Conservation (phyloP, 2,888 invertebrate species). For the Nysson spinosus region DNA sequence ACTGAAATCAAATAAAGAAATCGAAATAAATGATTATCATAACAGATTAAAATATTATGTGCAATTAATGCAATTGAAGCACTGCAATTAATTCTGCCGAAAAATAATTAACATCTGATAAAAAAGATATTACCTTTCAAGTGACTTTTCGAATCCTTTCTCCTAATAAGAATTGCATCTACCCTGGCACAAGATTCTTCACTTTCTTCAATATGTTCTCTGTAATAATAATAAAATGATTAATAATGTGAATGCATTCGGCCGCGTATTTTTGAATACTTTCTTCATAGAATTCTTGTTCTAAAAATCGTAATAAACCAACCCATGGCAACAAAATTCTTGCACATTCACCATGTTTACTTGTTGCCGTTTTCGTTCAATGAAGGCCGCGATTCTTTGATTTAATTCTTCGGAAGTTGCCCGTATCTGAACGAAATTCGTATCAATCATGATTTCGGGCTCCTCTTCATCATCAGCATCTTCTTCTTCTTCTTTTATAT, state of each 20-base stretch:
- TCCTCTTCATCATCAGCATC: slow-evolving; percentile 18
- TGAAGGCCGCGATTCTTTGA: slow-evolving; percentile 85
- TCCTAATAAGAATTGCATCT: slow-evolving; percentile 84
- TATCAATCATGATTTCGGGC: slow-evolving; percentile 66
- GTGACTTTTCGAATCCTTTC: slow-evolving; percentile 88
- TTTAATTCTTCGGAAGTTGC: slow-evolving; percentile 83
- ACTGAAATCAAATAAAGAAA: slow-evolving; percentile 78
- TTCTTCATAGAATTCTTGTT: not conserved
- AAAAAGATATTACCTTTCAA: slow-evolving; percentile 84
- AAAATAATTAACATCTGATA: too few species aligned
- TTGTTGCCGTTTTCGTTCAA: slow-evolving; percentile 86
- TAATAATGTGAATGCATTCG: too few species aligned
- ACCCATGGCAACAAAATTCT: slow-evolving; percentile 83
- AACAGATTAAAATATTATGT: not conserved
- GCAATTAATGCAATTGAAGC: too few species aligned
- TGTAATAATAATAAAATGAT: slow-evolving; percentile 12
- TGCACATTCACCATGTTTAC: slow-evolving; percentile 85
- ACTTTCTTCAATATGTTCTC: slow-evolving; percentile 73
- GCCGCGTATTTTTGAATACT: too few species aligned
- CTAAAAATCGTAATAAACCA: slow-evolving; percentile 32
- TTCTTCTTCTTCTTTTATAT: not conserved
- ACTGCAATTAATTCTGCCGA: too few species aligned
- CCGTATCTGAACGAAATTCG: slow-evolving; percentile 83
- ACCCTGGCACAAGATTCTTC: slow-evolving; percentile 86
- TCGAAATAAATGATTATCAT: not conserved